These are phyloP conservation scores for Odontamblyopus lacepedii DNA, from an alignment of 2,797 vertebrate genomes.

Conservation along the genomic window DNA sequence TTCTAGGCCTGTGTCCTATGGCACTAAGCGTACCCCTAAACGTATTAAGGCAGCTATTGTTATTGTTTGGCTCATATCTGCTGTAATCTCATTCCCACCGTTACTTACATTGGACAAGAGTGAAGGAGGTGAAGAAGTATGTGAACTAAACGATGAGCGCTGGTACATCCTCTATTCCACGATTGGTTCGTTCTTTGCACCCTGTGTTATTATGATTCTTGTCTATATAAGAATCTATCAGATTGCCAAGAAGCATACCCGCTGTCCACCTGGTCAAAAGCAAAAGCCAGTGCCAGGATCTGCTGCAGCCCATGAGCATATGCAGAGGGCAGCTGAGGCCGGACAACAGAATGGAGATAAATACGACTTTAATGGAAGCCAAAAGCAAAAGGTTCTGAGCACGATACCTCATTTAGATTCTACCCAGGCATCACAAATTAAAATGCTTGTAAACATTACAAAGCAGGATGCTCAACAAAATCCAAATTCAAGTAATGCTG, in stretches of 20 bases:
- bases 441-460: neutral
- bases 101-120: constrained; percentile 81
- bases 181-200: constrained; percentile 88
- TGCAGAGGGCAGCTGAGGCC: constrained; percentile 4
- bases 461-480: constrained; percentile 11
- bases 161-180: constrained; percentile 93
- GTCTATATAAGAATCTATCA: constrained; percentile 91
- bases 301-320: neutral
- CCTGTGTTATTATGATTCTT: constrained; percentile 91
- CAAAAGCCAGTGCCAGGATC: constrained; percentile 11
- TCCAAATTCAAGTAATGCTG: neutral
- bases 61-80: constrained; percentile 87
- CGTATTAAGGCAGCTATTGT: constrained; percentile 86
- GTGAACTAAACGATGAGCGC: constrained; percentile 84
- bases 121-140: constrained; percentile 58
- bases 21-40: constrained; percentile 78
- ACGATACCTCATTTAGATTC: constrained; percentile 18
- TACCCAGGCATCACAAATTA: neutral
- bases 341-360: constrained; percentile 34
- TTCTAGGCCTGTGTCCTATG: constrained; percentile 83
- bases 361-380: neutral
- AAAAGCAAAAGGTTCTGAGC: neutral
- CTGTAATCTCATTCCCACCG: constrained; percentile 87
- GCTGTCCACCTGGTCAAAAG: constrained; percentile 61
- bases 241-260: constrained; percentile 83